Evolutionary conservation across 2,113 vertebrate genomes (phyloP), one percentile per base, ranked within the genome.

Genomic region (Cathartes aura): DNA sequence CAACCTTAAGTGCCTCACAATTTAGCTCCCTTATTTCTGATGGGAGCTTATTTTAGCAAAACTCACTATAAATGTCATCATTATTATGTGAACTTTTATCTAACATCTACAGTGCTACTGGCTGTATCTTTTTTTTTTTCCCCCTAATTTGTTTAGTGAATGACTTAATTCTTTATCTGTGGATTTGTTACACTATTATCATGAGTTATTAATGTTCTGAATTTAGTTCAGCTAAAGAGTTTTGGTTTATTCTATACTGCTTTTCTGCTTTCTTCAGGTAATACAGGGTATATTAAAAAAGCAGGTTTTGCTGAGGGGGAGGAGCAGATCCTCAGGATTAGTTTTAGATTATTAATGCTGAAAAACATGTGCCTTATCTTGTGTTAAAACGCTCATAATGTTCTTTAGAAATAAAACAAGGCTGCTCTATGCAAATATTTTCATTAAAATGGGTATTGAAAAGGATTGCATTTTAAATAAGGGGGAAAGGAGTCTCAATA

Each of bases 341-440:
- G 78, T 98, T 97, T 93, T 96, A 91, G 94, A 89, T 95, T 95
- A 96, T 97, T 90, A 96, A 94, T 97, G 92, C 85, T 98, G 86
- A 97, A 97, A 97, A 97, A 95, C 98, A 72, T 98, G 98, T 99
- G 98, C 98, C 98, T 99, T 99, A 98, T 89, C 98, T 98, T 98
- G 97, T 98, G 95, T 98, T 98, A 96, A 97, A 98, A 97, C 1
- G 63, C 87, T 96, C 95, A 90, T 89, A 96, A 92, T 91, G 90
- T 94, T 95, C 93, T 95, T 96, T 68, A 93, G 64, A 95, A 95
- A 81, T 87, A 96, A 72, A 94, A 90, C 70, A 95, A 97, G 83
- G 96, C 94, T 97, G 91, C 94, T 98, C 97, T 98, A 97, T 98
- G 97, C 97, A 98, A 98, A 94, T 97, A 94, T 87, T 95, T 96